Evolutionary conservation across 2,888 invertebrate genomes (phyloP).

Genomic region (Chouioia cunea): DNA sequence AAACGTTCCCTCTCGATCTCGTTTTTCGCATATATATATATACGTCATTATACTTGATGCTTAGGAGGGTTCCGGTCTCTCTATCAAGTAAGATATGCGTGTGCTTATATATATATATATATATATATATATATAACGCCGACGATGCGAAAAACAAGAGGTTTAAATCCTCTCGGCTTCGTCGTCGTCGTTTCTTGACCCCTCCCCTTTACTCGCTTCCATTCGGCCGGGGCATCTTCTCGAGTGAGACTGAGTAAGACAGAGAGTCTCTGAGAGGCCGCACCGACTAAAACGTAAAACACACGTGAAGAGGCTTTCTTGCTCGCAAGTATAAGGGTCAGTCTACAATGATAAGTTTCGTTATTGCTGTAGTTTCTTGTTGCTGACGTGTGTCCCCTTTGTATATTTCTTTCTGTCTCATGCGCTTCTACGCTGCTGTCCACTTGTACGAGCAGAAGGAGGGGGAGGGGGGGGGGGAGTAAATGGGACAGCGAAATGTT

Average conservation of each 20-base stretch:
- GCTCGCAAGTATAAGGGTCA: slow-evolving; percentile 41
- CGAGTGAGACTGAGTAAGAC: slow-evolving; percentile 33
- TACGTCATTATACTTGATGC: slow-evolving; percentile 29
- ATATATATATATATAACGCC: slow-evolving; percentile 4
- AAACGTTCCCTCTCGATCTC: slow-evolving; percentile 11
- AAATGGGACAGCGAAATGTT: slow-evolving; percentile 39
- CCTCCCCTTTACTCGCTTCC: slow-evolving; percentile 37
- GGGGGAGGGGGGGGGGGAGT: slow-evolving; percentile 28
- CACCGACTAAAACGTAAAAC: slow-evolving; percentile 46
- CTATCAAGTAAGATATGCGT: slow-evolving; percentile 23
- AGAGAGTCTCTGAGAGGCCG: slow-evolving; percentile 11
- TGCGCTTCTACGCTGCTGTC: slow-evolving; percentile 16
- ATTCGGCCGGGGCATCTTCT: slow-evolving; percentile 42
- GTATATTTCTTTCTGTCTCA: slow-evolving; percentile 16
- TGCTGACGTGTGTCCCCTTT: slow-evolving; percentile 21
- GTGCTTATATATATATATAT: slow-evolving; percentile 15
- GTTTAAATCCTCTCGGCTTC: slow-evolving; percentile 25
- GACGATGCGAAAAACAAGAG: slow-evolving; percentile 34
- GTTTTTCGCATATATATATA: slow-evolving; percentile 1
- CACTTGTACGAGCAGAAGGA: slow-evolving; percentile 11
- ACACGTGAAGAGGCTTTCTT: slow-evolving; percentile 40
- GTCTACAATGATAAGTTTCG: slow-evolving; percentile 39
- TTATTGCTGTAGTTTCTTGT: slow-evolving; percentile 28
- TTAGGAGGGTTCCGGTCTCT: slow-evolving; percentile 37
- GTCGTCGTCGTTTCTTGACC: slow-evolving; percentile 13